phyloP scores from a whole-genome alignment of 30 jellyfish, hydroid and myxozoan species.

The Turritopsis dohrnii region DNA sequence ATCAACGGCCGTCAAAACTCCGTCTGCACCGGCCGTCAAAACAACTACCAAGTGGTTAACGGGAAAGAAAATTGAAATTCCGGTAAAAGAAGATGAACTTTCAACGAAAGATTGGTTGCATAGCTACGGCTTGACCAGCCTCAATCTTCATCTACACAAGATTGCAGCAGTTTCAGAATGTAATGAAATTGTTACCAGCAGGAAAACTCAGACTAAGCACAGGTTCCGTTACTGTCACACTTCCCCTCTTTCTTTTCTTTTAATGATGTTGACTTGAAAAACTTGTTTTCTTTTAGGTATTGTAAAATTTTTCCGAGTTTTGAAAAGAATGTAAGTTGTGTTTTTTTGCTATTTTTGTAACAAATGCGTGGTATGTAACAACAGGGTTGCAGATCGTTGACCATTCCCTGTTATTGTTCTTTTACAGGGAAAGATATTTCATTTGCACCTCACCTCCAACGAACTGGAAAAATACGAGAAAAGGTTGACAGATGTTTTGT shows the following conservation, averaged over 20 bases:
- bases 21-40: background rate
- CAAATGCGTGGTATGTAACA: too few relatives aligned
- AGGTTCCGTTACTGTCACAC: background rate
- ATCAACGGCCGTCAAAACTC: background rate
- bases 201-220: conserved; percentile 31
- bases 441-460: conserved; percentile 43
- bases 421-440: conserved; percentile 47
- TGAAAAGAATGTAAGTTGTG: conserved; percentile 40
- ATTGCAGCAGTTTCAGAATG: conserved; percentile 37
- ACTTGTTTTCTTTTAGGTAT: conserved; percentile 4
- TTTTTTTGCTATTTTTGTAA: background rate
- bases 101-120: conserved; percentile 80
- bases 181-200: conserved; percentile 37
- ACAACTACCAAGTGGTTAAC: background rate
- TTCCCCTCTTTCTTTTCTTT: too few relatives aligned
- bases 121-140: conserved; percentile 50
- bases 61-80: conserved; percentile 17
- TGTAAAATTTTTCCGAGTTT: conserved; percentile 66
- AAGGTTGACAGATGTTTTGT: conserved; percentile 33
- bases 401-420: too few relatives aligned
- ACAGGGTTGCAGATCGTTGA: too few relatives aligned
- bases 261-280: too few relatives aligned
- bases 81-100: conserved; percentile 50
- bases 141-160: conserved; percentile 50
- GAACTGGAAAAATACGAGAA: conserved; percentile 66